These are phyloP conservation scores for Drosophila recens DNA, from an alignment of 2,888 invertebrate genomes.

Conservation along the genomic window DNA sequence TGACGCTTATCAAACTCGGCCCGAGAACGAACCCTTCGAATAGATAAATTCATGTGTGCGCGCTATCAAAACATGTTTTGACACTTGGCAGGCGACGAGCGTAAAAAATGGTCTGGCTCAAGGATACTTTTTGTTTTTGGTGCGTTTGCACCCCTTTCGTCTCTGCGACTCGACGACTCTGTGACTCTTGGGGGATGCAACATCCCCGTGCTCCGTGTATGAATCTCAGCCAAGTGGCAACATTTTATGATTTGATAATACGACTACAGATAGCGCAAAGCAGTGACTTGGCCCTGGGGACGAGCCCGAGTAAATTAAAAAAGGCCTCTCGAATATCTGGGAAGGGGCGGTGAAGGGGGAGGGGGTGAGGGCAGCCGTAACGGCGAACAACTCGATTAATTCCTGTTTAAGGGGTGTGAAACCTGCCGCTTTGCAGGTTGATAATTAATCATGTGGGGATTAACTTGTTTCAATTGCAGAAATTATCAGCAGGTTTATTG, in stretches of 20 bases:
- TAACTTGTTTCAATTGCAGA: conserved; percentile 64
- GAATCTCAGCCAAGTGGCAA: conserved; percentile 81
- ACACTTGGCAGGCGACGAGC: conserved; percentile 80
- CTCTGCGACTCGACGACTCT: neutral
- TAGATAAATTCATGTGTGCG: conserved; percentile 48
- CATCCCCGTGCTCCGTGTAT: conserved; percentile 1
- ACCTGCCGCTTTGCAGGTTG: conserved; percentile 50
- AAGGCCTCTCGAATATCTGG: conserved; percentile 32
- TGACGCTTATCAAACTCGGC: conserved; percentile 42
- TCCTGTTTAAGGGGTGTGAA: conserved; percentile 56
- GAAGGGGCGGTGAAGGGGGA: neutral
- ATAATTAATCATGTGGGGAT: conserved; percentile 80
- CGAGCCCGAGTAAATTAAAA: conserved; percentile 71
- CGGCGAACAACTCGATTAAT: conserved; percentile 65
- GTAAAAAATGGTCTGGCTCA: conserved; percentile 79
- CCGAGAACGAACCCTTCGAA: conserved; percentile 21
- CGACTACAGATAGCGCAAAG: conserved; percentile 66
- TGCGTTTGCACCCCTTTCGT: conserved; percentile 48
- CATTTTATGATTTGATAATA: conserved; percentile 85
- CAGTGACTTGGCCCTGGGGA: conserved; percentile 59
- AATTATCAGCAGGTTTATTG: conserved; percentile 73
- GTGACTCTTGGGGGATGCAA: conserved; percentile 42
- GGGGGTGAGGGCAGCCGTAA: conserved; percentile 2
- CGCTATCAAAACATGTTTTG: conserved; percentile 84
- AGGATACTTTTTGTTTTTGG: neutral